Evolutionary conservation across 2,113 vertebrate species (phyloP).

Genomic region (Perognathus longimembris): DNA sequence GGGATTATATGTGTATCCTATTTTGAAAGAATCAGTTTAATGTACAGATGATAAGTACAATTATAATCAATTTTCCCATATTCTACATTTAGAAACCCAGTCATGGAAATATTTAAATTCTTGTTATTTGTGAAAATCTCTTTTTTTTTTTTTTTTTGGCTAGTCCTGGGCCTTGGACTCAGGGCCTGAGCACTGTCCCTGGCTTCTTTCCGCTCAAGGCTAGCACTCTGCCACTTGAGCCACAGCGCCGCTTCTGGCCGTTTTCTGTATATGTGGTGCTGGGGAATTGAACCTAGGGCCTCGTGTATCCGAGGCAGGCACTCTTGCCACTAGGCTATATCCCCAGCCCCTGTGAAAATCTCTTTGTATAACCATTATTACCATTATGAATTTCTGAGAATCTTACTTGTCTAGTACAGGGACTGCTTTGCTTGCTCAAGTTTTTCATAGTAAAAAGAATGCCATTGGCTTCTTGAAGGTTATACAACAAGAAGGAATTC

Average conservation of each 20-base stretch:
- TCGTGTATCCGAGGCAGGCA: too few species aligned
- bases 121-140: not conserved
- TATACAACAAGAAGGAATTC: not conserved
- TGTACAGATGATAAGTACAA: not conserved
- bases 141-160: too few species aligned
- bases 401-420: not conserved
- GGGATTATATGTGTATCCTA: rapidly evolving
- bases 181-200: too few species aligned
- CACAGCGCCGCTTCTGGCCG: too few species aligned
- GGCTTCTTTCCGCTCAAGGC: too few species aligned
- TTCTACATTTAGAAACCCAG: not conserved
- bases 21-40: conserved; percentile 25
- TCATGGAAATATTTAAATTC: not conserved
- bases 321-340: too few species aligned
- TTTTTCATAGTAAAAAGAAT: not conserved
- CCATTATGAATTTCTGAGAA: not conserved
- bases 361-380: not conserved
- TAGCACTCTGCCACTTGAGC: too few species aligned
- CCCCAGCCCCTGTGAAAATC: not conserved
- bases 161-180: too few species aligned
- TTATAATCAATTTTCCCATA: not conserved
- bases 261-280: too few species aligned
- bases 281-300: too few species aligned
- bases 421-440: not conserved
- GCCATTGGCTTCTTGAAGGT: not conserved